These are phyloP conservation scores for Dinocampus coccinellae DNA, from an alignment of 2,888 invertebrate species.

Conservation along the genomic window DNA sequence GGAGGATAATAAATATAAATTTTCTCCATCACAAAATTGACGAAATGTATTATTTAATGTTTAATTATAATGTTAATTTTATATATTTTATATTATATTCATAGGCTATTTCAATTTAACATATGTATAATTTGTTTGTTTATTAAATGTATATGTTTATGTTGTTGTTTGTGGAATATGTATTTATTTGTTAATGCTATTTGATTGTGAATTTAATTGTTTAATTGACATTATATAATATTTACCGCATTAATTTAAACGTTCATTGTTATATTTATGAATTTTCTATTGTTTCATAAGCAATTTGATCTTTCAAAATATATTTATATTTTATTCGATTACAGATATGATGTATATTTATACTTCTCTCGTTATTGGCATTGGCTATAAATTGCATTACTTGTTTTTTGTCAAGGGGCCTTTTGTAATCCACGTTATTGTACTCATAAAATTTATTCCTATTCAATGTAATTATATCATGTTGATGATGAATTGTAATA, in stretches of 20 bases:
- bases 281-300: too few species aligned
- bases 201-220: neutral
- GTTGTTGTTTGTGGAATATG: neutral
- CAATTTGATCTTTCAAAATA: neutral
- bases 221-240: neutral
- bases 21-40: neutral
- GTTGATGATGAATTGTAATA: conserved; percentile 6
- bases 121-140: neutral
- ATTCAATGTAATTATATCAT: conserved; percentile 5
- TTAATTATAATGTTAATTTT: neutral
- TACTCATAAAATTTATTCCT: conserved; percentile 8
- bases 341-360: neutral
- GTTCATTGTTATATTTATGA: neutral
- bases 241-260: neutral
- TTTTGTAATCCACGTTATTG: neutral
- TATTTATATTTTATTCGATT: conserved; percentile 7
- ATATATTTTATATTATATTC: too few species aligned
- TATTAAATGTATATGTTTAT: neutral
- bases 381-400: conserved; percentile 8
- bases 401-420: conserved; percentile 15
- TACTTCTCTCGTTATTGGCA: conserved; percentile 8
- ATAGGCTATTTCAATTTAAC: too few species aligned
- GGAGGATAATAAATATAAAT: neutral
- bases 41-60: neutral
- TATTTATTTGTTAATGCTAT: neutral